A percentile compares a stretch with the other conserved stretches of the same genome.
Conservation (phyloP, 92 coral and sea anemone genomes). For the Actinernus sp. region DNA sequence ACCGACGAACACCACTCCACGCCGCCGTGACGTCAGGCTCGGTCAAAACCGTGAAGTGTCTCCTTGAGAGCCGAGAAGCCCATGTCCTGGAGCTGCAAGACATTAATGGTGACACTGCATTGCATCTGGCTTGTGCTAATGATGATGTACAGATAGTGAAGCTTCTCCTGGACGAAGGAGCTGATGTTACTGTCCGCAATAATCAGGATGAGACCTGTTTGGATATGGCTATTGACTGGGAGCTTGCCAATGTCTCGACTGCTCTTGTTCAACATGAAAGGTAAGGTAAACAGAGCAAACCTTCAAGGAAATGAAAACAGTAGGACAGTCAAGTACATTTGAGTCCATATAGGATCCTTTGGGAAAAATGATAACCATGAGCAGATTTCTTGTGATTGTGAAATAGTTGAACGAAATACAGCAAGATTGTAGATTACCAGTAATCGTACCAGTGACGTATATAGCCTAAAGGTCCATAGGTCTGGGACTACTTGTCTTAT, state of each 20-base stretch:
- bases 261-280: constrained; percentile 54
- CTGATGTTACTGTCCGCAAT: constrained; percentile 39
- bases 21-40: constrained; percentile 64
- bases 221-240: constrained; percentile 65
- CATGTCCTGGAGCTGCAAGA: constrained; percentile 52
- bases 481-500: too few relatives aligned
- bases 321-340: too few relatives aligned
- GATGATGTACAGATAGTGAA: constrained; percentile 46
- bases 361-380: too few relatives aligned
- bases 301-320: too few relatives aligned
- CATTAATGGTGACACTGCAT: constrained; percentile 44
- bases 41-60: constrained; percentile 41
- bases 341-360: too few relatives aligned
- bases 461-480: too few relatives aligned
- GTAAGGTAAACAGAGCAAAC: too few relatives aligned
- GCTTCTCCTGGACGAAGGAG: constrained; percentile 67
- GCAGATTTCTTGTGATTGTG: too few relatives aligned
- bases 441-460: too few relatives aligned
- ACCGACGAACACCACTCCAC: constrained; percentile 72
- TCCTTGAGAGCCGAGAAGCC: constrained; percentile 18
- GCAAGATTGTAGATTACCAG: too few relatives aligned
- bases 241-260: constrained; percentile 36
- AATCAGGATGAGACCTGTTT: constrained; percentile 34
- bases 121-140: constrained; percentile 55
- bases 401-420: too few relatives aligned